Evolutionary conservation across 2,797 vertebrate genomes (phyloP), one percentile per base, ranked within the genome.

Genomic region (Brotula barbata): DNA sequence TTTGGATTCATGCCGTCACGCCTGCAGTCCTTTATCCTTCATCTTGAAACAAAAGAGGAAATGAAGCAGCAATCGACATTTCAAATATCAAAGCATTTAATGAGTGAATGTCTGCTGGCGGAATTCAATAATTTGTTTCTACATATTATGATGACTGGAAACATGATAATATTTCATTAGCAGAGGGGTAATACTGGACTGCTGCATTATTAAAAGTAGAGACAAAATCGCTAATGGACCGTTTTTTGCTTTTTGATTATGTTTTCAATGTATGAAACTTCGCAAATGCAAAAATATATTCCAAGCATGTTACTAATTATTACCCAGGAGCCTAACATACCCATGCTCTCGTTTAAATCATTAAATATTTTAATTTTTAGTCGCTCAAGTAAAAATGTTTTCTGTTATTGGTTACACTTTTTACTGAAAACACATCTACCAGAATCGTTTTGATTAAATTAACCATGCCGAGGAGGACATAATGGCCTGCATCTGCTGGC

Each of bases 141-240:
- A 50, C 46, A 59, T 40, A 14, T 64, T 71, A 76, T 77, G 67
- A 68, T 52, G 21, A 47, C 31, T n/a, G 36, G 43, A 21, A 44
- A 58, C 50, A 46, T 62, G 39, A 40, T 64, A 75, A 69, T 22
- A 43, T 73, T 66, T 78, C 73, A 78, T 78, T 76, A 74, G 64
- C 73, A 58, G 59, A 58, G 19, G 17, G 28, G 25, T 53, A 25
- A n/a, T n/a, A n/a, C n/a, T n/a, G n/a, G n/a, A n/a, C 25, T 4
- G 25, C 20, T 50, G 36, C 59, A 46, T 52, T 78, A 73, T 56
- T 62, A 55, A 57, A 61, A 36, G 64, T 28, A 28, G 25, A 28
- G 7, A 3, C 25, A 28, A 28, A 28, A n/a, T n/a, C n/a, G n/a
- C 36, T 37, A 15, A 37, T 5, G 6, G 12, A 14, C 12, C 36